Base-by-base conservation (phyloP, 2,797 vertebrate genomes). In the Ctenopoma kingsleyae region DNA sequence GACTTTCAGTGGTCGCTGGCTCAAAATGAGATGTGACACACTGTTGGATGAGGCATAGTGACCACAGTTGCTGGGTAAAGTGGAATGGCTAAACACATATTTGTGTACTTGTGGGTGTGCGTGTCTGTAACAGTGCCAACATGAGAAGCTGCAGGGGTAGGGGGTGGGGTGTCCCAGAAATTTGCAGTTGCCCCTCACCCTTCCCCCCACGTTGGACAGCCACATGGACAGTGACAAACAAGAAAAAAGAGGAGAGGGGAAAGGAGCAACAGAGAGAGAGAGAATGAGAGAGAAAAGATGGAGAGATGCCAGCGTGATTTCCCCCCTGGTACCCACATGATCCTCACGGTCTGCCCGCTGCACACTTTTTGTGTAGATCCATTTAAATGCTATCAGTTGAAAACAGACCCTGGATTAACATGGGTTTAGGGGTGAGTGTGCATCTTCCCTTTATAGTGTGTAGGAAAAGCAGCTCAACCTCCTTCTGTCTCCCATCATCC, bases 361-460 rank as follows among this genome's bases (percentile, higher is more conserved):
- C 69, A 62, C 41, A 53, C 36, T 78, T 56, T 80, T 67, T 67
- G 72, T 81, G 40, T 46, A 41, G 32, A 79, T 72, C 69, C 58
- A 62, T 67, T 84, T 73, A 78, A 71, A 78, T 51, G 2, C 67
- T 87, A 89, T 90, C 91, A 84, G 77, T 49, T 66, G 70, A 84
- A 81, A 89, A 87, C 87, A 91, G 86, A 87, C 74, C 77, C 65
- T 41, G 85, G 87, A 84, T 91, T 86, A 89, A 53, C 74, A 40
- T 27, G 30, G 70, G 64, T 63, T 54, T 74, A 41, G 50, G 56
- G 44, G 2, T 52, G 46, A 65, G 43, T 8, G 10, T 58, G 36
- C n/a, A 49, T 56, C 22, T 65, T 68, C 66, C 53, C n/a, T 43
- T 23, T 57, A 71, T 25, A 44, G 54, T 58, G 56, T 19, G 54